A percentile compares a stretch with the other conserved stretches of the same genome.
These are phyloP conservation scores for Prolemur simus DNA, from an alignment of 2,113 vertebrate genomes.

Conservation along the genomic window DNA sequence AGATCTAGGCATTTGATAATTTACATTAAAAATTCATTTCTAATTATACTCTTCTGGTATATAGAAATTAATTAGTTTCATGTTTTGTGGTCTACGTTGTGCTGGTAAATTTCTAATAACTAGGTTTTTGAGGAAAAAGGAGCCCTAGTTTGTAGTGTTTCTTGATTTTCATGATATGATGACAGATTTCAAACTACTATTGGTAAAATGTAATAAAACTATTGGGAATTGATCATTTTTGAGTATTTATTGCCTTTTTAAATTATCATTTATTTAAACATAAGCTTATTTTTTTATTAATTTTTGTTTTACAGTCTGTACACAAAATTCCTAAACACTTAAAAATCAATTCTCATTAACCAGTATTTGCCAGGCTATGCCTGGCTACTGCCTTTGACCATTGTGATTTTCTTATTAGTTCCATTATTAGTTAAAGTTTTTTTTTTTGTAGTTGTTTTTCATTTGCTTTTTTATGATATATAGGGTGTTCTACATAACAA, in stretches of 20 bases:
- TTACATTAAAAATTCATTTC: background rate
- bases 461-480: background rate
- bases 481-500: background rate
- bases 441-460: background rate
- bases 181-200: background rate
- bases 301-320: too few relatives aligned
- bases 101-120: background rate
- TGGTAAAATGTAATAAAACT: too few relatives aligned
- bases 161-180: background rate
- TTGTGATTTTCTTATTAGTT: background rate
- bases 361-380: background rate
- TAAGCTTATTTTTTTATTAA: too few relatives aligned
- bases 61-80: background rate
- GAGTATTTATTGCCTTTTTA: too few relatives aligned
- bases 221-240: too few relatives aligned
- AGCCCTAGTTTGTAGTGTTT: background rate
- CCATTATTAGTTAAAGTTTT: background rate
- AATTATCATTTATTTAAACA: too few relatives aligned
- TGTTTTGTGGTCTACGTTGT: background rate
- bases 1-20: background rate
- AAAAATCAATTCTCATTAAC: background rate
- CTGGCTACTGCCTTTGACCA: background rate
- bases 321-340: background rate
- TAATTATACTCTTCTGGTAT: background rate
- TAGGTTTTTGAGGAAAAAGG: background rate